Base-by-base conservation (phyloP, 2,113 vertebrate genomes). In the Psittacula cyanocephala region DNA sequence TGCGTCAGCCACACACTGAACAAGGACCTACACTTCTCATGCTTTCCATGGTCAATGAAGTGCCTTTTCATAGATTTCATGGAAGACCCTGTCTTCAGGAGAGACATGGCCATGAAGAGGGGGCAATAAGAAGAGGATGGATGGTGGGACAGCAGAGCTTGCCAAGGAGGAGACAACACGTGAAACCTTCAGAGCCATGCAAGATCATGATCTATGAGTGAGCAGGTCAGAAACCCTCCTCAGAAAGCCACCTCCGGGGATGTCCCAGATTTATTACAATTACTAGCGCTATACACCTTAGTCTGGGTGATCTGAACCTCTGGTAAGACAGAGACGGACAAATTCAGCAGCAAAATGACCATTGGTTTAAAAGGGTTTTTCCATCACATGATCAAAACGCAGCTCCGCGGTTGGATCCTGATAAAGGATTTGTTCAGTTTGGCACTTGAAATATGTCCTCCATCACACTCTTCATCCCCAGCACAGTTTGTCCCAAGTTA, bases 251-350 rank as follows among this genome's bases (percentile, higher is more conserved):
- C 7, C 15, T 41, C 22, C 65, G 57, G 18, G 18, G 24, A 11
- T 7, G 29, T 29, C 43, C 53, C 37, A 28, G 24, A 13, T 17
- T 12, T 33, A 18, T 25, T 52, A 28, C 52, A 13, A 33, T 18
- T 13, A 41, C 37, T 23, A n/a, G 19, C 1, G 1, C 68, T 43
- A 7, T 7, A 3, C 14, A 20, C 31, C 17, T 22, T 11, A 12
- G 4, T 5, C 23, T 22, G 62, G 41, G 23, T 17, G 46, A 20
- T 9, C 1, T 2, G 15, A 23, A 27, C n/a, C 75, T 67, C 20
- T 16, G 27, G 39, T 22, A 52, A 59, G 63, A 18, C 0, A 2
- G 39, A 70, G 69, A 13, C 5, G 2, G 55, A 33, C 3, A 11
- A 71, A 31, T 17, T 44, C 64, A 41, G 57, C 2, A 76, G 37